Evolutionary conservation across 2,888 invertebrate species (phyloP), one percentile per base, ranked within the genome.

Genomic region (Brachyopa scutellaris): DNA sequence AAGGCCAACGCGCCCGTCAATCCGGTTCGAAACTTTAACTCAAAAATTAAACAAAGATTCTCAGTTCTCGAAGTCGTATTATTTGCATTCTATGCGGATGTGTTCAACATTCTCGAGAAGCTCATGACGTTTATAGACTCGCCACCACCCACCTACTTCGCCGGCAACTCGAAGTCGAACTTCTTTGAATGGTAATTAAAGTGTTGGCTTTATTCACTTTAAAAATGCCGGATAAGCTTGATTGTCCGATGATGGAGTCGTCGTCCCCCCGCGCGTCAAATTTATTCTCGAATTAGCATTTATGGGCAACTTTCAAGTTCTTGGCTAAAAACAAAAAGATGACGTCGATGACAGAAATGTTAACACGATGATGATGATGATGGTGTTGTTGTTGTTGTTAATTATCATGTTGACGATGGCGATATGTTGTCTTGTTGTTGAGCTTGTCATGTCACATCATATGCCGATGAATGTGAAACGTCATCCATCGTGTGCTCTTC

Each of bases 41-140:
- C 19, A 55, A 72, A 47, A 55, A 36, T 9, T 7, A 17, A 17
- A 19, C 11, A 51, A 53, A 31, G n/a, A 40, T 51, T 49, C 13
- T 47, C 38, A 29, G 38, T 49, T 33, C n/a, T n/a, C n/a, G n/a
- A n/a, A n/a, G n/a, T n/a, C n/a, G n/a, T 70, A 72, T 64, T 72
- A 72, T 78, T 79, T 73, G 72, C 73, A 64, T 72, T 79, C 73
- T 73, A 73, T 66, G 59, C 66, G 51, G 59, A 72, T n/a, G n/a
- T 79, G 38, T 61, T 45, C 11, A 59, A 51, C 36, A 59, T 38
- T 59, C 51, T 51, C 31, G 40, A 33, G 19, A 21, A 33, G 51
- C 13, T 40, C 59, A 61, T 42, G 70, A 47, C 47, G 45, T 26
- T 19, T 11, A 31, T 29, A 13, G 17, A 11, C 11, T 57, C n/a